phyloP scores from a whole-genome alignment of 1,140 invertebrate genomes.

The Nixonia krombeini region DNA sequence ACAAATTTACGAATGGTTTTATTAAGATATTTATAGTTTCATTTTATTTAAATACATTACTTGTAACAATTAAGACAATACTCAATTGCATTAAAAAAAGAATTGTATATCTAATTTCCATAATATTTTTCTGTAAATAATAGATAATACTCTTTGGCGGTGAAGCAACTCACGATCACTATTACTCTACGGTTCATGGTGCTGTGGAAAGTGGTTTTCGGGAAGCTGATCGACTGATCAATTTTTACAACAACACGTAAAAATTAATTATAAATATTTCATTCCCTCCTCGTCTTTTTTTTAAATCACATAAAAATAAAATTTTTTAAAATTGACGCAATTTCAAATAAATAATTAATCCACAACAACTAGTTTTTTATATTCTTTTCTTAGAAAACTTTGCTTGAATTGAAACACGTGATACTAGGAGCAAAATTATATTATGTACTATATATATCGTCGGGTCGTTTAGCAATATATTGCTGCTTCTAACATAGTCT shows the following conservation, averaged over 20 bases:
- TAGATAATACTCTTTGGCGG: conserved; percentile 78
- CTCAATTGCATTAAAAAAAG: too few species aligned
- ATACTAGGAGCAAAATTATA: too few species aligned
- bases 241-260: conserved; percentile 64
- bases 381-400: too few species aligned
- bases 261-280: neutral
- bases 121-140: conserved; percentile 56
- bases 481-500: neutral
- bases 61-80: conserved; percentile 6
- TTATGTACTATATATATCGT: neutral
- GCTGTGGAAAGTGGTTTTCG: conserved; percentile 84
- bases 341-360: conserved; percentile 13
- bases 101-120: conserved; percentile 4
- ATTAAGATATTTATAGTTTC: conserved; percentile 1
- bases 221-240: conserved; percentile 79
- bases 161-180: conserved; percentile 78
- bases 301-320: conserved; percentile 9
- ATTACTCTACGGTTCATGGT: conserved; percentile 85
- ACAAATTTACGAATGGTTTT: too few species aligned
- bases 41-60: too few species aligned
- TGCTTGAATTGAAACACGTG: too few species aligned
- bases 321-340: neutral
- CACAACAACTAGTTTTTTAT: neutral
- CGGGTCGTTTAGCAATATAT: too few species aligned
- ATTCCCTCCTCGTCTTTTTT: conserved; percentile 1